These are phyloP conservation scores for Tuberolachnus salignus DNA, from an alignment of 2,888 invertebrate species.

Conservation along the genomic window DNA sequence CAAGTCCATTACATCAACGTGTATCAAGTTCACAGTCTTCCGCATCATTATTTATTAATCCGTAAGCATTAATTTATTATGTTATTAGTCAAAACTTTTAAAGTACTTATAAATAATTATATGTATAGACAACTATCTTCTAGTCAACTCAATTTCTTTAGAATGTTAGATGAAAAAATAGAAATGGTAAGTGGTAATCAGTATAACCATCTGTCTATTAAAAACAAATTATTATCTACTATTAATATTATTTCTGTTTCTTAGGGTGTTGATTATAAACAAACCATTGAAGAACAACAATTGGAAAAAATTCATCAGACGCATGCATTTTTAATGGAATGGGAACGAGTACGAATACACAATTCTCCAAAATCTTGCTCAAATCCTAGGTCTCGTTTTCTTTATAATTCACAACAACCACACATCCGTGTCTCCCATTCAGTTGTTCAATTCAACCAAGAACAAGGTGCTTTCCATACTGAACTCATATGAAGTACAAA, in stretches of 20 bases:
- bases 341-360: constrained; percentile 42
- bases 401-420: constrained; percentile 30
- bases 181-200: constrained; percentile 73
- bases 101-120: constrained; percentile 57
- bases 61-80: constrained; percentile 22
- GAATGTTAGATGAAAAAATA: constrained; percentile 90
- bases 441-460: constrained; percentile 59
- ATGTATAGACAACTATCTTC: constrained; percentile 82
- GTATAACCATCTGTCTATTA: constrained; percentile 60
- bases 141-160: constrained; percentile 91
- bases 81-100: constrained; percentile 5
- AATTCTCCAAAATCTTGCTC: constrained; percentile 48
- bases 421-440: constrained; percentile 58
- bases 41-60: constrained; percentile 47
- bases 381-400: constrained; percentile 30
- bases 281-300: constrained; percentile 53
- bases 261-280: constrained; percentile 47
- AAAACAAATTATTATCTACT: not conserved
- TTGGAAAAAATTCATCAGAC: constrained; percentile 52
- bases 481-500: constrained; percentile 57
- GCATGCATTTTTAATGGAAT: constrained; percentile 47
- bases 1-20: constrained; percentile 45
- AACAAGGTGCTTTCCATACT: constrained; percentile 59
- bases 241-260: not conserved
- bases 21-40: constrained; percentile 28